Evolutionary conservation across 2,888 invertebrate genomes (phyloP).

Genomic region (Arge pagana): DNA sequence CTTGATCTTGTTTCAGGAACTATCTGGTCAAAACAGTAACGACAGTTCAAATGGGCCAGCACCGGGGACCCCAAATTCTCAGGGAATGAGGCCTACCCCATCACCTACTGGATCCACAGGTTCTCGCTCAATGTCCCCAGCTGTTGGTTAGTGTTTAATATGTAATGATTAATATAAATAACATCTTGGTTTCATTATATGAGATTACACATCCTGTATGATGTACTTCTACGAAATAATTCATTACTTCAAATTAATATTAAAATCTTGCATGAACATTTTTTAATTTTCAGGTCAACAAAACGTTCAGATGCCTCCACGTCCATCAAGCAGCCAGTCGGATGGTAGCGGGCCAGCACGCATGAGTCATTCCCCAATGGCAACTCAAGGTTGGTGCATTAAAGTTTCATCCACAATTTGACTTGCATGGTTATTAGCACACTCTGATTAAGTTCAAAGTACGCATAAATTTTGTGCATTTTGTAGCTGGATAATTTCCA

Average conservation of each 20-base stretch:
- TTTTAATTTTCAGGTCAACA: slow-evolving; percentile 69
- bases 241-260: not conserved
- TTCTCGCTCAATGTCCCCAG: slow-evolving; percentile 97
- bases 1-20: slow-evolving; percentile 68
- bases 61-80: slow-evolving; percentile 72
- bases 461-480: not conserved
- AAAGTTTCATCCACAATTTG: no score
- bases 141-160: slow-evolving; percentile 85
- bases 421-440: no score
- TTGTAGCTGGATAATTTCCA: not conserved
- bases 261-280: not conserved
- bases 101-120: slow-evolving; percentile 92
- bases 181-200: not conserved
- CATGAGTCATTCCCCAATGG: slow-evolving; percentile 74
- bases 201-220: not conserved
- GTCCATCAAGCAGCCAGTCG: slow-evolving; percentile 79
- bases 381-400: slow-evolving; percentile 60
- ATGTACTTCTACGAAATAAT: not conserved
- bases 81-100: slow-evolving; percentile 88
- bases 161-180: slow-evolving; percentile 1
- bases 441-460: no score
- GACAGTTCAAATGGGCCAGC: slow-evolving; percentile 76
- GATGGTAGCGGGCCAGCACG: slow-evolving; percentile 67
- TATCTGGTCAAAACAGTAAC: slow-evolving; percentile 85
- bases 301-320: slow-evolving; percentile 95